These are phyloP conservation scores for Eupsilia transversa DNA, from an alignment of 2,888 invertebrate species.

Conservation along the genomic window DNA sequence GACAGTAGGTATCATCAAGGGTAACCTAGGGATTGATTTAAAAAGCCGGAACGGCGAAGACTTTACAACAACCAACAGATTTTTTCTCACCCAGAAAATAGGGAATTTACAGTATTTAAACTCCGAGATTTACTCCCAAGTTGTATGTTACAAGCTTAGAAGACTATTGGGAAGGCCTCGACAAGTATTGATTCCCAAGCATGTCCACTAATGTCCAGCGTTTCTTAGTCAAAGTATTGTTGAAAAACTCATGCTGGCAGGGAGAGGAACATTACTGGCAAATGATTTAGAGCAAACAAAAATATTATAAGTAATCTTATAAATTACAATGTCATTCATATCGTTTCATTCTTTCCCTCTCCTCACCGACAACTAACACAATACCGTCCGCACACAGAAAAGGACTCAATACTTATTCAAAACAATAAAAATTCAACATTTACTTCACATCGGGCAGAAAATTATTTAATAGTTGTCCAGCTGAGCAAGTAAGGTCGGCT, in stretches of 20 bases:
- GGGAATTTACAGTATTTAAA: background rate
- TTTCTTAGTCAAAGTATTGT: background rate
- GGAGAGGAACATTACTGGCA: background rate
- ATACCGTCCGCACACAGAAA: conserved; percentile 11
- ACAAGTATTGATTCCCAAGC: background rate
- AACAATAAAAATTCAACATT: conserved; percentile 43
- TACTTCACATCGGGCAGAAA: conserved; percentile 48
- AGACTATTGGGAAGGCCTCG: background rate
- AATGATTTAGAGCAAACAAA: background rate
- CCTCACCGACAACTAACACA: conserved; percentile 1
- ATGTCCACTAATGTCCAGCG: background rate
- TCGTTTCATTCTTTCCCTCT: background rate
- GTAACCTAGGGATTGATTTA: background rate
- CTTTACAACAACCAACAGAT: background rate
- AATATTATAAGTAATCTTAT: background rate
- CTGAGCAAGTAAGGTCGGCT: conserved; percentile 65
- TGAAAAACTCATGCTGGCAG: background rate
- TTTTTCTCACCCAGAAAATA: background rate
- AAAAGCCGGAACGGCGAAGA: background rate
- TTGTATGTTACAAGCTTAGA: background rate
- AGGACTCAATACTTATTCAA: conserved; percentile 24
- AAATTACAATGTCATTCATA: background rate
- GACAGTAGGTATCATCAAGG: background rate
- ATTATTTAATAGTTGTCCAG: conserved; percentile 65
- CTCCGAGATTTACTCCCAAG: background rate